phyloP scores from a whole-genome alignment of 2,797 vertebrate genomes.

The Sarcoramphus papa region DNA sequence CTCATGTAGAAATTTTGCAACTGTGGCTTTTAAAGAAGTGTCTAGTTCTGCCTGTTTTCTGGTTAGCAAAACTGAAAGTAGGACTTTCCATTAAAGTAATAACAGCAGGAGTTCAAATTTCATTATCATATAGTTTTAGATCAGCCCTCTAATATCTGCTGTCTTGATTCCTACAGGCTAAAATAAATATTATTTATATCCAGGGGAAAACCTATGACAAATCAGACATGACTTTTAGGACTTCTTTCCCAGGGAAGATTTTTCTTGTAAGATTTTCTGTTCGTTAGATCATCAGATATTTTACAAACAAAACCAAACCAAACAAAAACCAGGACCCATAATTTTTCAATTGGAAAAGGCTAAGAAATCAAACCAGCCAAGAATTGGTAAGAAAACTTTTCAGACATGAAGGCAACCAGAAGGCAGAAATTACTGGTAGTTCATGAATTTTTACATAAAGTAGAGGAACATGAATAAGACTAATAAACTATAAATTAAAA shows the following conservation, averaged over 20 bases:
- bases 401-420: neutral
- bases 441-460: neutral
- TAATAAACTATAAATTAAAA: neutral
- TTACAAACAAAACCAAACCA: neutral
- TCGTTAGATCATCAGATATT: neutral
- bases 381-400: conserved; percentile 16
- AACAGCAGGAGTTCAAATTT: neutral
- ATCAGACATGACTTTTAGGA: neutral
- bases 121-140: neutral
- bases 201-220: neutral
- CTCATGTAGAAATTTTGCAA: neutral
- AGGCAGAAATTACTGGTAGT: neutral
- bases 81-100: neutral
- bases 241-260: neutral
- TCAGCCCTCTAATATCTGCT: neutral
- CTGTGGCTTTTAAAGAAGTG: neutral
- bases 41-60: neutral
- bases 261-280: neutral
- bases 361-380: neutral
- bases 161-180: neutral
- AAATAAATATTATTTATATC: neutral
- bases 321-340: neutral
- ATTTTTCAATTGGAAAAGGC: neutral
- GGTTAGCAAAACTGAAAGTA: neutral
- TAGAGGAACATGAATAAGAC: neutral